phyloP scores from a whole-genome alignment of 2,888 invertebrate genomes.

The Eucriotettix oculatus region DNA sequence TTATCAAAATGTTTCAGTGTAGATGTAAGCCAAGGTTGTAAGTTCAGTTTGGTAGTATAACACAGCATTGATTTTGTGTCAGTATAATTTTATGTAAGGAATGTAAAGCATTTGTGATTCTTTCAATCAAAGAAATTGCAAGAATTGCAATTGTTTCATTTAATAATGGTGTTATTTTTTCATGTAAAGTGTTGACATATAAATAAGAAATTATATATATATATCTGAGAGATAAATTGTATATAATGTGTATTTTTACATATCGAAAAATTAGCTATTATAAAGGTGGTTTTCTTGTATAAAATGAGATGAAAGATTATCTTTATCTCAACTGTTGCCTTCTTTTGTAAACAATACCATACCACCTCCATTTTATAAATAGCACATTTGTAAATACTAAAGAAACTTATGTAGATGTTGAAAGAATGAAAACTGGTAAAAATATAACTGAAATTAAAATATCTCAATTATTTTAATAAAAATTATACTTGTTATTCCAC shows the following conservation, averaged over 20 bases:
- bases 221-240: constrained; percentile 3
- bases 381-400: constrained; percentile 9
- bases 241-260: constrained; percentile 12
- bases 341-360: constrained; percentile 10
- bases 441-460: too few species aligned
- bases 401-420: constrained; percentile 6
- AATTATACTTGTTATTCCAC: too few species aligned
- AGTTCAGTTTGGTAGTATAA: background rate
- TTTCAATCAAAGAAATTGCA: background rate
- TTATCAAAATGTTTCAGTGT: too few species aligned
- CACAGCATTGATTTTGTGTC: too few species aligned
- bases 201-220: background rate
- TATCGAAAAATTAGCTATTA: constrained; percentile 2
- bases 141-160: background rate
- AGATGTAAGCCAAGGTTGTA: too few species aligned
- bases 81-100: too few species aligned
- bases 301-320: constrained; percentile 4
- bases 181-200: background rate
- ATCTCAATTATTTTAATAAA: too few species aligned
- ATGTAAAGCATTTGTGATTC: too few species aligned
- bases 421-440: background rate
- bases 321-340: constrained; percentile 8
- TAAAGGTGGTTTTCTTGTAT: constrained; percentile 6
- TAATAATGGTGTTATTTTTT: background rate
- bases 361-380: constrained; percentile 9